These are phyloP conservation scores for Pemphigus obesinymphae DNA, from an alignment of 1,140 invertebrate species.

Conservation along the genomic window DNA sequence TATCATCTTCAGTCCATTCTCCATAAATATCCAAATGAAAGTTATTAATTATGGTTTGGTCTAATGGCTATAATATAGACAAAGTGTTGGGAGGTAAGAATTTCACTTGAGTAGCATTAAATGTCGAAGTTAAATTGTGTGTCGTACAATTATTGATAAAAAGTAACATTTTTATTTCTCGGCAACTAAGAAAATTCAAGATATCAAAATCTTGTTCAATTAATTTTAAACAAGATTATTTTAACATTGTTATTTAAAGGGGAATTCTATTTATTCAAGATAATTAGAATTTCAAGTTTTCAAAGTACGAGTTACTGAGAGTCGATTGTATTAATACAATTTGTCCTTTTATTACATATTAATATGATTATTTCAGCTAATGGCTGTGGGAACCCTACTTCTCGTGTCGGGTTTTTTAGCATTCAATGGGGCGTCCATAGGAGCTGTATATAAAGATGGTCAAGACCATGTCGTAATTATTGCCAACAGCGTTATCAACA, in stretches of 20 bases:
- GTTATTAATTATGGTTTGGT: not conserved
- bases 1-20: not conserved
- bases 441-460: no score
- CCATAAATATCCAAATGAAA: not conserved
- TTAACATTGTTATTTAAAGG: not conserved
- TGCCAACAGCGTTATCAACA: no score
- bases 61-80: not conserved
- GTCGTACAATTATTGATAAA: not conserved
- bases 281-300: not conserved
- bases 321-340: no score
- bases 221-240: not conserved
- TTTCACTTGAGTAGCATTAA: not conserved
- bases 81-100: not conserved
- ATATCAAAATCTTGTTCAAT: not conserved
- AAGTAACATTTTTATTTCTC: not conserved
- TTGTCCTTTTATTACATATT: no score
- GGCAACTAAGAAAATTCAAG: no score
- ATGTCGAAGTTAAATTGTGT: not conserved
- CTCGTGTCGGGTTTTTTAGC: no score
- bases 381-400: no score
- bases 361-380: no score
- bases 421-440: no score
- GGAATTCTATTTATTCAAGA: not conserved
- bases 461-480: no score
- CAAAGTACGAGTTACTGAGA: not conserved